Conservation (phyloP, 2,797 vertebrate genomes). For the Halcyon badia region DNA sequence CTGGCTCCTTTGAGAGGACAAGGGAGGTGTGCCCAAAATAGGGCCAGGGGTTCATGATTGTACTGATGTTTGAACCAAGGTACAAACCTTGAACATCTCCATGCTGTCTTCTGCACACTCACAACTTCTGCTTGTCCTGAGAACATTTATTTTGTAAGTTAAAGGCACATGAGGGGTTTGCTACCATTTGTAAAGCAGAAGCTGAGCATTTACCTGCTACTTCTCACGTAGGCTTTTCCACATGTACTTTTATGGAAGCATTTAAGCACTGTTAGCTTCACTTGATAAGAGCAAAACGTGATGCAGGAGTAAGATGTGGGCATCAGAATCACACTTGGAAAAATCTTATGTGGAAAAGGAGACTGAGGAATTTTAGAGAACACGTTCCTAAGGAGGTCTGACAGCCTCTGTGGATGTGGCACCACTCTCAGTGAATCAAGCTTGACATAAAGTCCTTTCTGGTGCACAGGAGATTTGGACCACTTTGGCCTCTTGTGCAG, state of each 20-base stretch:
- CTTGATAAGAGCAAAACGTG: neutral
- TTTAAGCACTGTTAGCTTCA: neutral
- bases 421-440: neutral
- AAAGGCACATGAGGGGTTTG: neutral
- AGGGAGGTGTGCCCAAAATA: rapidly evolving
- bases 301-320: neutral
- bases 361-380: neutral
- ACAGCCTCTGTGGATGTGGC: neutral
- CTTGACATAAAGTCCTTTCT: neutral
- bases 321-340: neutral
- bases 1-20: neutral
- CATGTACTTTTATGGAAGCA: neutral
- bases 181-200: neutral
- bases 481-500: neutral
- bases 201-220: neutral
- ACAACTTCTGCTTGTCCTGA: neutral
- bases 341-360: neutral
- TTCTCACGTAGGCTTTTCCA: rapidly evolving
- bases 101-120: neutral
- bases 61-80: neutral
- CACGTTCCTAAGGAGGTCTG: rapidly evolving
- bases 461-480: neutral
- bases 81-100: neutral
- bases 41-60: neutral
- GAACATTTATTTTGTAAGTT: neutral